These are phyloP conservation scores for Lepus townsendii DNA, from an alignment of 2,797 vertebrate species.

Conservation along the genomic window DNA sequence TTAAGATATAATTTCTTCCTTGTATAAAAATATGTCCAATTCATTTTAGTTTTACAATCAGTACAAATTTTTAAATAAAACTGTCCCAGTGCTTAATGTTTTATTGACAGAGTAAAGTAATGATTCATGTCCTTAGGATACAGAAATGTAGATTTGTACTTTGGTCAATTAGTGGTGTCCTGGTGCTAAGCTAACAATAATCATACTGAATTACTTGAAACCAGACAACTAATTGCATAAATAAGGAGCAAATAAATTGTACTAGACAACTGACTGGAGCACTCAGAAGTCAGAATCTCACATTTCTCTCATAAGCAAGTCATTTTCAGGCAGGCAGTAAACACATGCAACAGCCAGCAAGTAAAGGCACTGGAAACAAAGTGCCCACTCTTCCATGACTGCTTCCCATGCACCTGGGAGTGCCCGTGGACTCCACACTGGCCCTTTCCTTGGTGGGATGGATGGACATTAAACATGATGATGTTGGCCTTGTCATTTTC, in stretches of 20 bases:
- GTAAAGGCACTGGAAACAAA: not conserved
- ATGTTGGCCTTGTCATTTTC: not conserved
- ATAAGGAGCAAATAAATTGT: conserved; percentile 62
- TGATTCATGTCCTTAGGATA: conserved; percentile 80
- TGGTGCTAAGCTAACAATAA: conserved; percentile 80
- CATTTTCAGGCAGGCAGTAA: conserved; percentile 34
- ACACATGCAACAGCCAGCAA: not conserved
- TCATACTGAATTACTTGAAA: conserved; percentile 83
- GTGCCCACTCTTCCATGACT: not conserved
- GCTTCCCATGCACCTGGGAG: not conserved
- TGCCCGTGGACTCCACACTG: not conserved
- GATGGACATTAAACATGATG: not conserved
- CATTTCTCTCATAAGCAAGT: conserved; percentile 49
- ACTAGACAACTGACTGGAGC: conserved; percentile 36
- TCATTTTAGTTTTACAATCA: conserved; percentile 84
- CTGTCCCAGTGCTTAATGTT: conserved; percentile 82
- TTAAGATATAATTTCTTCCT: conserved; percentile 80
- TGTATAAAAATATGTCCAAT: conserved; percentile 49
- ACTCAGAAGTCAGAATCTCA: conserved; percentile 21
- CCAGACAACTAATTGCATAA: conserved; percentile 67
- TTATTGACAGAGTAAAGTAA: conserved; percentile 85
- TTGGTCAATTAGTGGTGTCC: conserved; percentile 84
- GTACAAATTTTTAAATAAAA: conserved; percentile 86
- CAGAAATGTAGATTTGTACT: conserved; percentile 83
- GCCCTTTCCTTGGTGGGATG: not conserved